phyloP scores from a whole-genome alignment of 2,113 vertebrate species.

The Osmerus mordax region DNA sequence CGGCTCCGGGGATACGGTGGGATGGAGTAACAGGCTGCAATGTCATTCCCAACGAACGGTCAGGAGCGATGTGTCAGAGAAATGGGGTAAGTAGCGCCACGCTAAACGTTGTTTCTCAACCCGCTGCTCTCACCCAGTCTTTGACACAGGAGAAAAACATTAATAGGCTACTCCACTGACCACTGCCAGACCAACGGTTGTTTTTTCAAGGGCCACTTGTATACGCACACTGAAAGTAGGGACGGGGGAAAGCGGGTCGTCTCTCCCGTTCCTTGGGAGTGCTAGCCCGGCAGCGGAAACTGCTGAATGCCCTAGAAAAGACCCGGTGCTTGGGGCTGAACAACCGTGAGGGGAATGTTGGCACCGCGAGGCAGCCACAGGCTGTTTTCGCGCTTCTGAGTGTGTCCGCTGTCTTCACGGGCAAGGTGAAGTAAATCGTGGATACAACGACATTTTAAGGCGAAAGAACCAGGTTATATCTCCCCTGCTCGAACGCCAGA shows the following conservation, averaged over 20 bases:
- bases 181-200: background rate
- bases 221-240: slow-evolving; percentile 2
- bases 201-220: background rate
- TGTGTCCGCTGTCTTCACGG: too few species aligned
- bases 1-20: slow-evolving; percentile 57
- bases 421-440: too few species aligned
- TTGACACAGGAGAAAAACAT: background rate
- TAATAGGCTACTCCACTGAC: background rate
- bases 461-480: too few species aligned
- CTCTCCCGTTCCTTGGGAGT: background rate
- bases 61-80: slow-evolving; percentile 86
- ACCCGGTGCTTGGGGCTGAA: background rate
- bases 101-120: background rate
- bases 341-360: background rate
- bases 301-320: slow-evolving; percentile 5
- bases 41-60: slow-evolving; percentile 70
- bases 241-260: background rate
- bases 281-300: background rate
- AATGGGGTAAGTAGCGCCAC: slow-evolving; percentile 81
- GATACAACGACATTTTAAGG: too few species aligned
- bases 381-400: background rate
- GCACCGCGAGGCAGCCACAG: background rate
- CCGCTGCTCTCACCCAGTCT: background rate
- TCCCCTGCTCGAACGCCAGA: too few species aligned
- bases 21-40: slow-evolving; percentile 74